phyloP scores from a whole-genome alignment of 2,113 vertebrate species.

The Uria aalge region DNA sequence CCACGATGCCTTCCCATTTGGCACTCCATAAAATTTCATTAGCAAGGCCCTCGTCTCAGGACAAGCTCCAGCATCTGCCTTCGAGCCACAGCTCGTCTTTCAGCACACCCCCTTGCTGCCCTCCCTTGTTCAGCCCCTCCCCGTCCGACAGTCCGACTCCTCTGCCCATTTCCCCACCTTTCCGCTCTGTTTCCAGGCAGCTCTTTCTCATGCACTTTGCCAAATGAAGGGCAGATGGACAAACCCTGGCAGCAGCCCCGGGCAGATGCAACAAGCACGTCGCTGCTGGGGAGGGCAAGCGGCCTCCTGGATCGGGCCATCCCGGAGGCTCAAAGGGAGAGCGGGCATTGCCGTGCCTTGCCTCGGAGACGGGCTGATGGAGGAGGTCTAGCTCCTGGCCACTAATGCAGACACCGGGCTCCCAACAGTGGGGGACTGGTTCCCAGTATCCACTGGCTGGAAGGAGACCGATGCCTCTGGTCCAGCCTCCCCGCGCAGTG shows the following conservation, averaged over 20 bases:
- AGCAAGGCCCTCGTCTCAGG: neutral
- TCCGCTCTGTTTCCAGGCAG: neutral
- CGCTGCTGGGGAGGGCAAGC: accelerated
- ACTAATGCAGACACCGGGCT: neutral
- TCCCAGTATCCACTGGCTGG: neutral
- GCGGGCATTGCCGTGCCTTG: neutral
- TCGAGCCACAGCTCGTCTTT: neutral
- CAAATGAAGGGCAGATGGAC: neutral
- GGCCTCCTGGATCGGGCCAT: accelerated
- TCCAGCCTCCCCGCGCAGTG: accelerated
- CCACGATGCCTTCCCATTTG: neutral
- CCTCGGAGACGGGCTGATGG: accelerated
- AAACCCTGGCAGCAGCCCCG: neutral
- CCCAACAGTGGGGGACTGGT: no score
- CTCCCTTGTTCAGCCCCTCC: neutral
- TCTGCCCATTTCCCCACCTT: neutral
- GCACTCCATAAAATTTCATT: neutral
- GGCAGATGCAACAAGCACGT: accelerated
- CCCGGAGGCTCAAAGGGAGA: neutral
- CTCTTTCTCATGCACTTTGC: neutral
- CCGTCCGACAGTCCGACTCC: neutral
- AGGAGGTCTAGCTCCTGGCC: neutral
- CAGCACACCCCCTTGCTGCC: neutral
- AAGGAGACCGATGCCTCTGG: neutral
- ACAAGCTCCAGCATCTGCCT: neutral